These are phyloP conservation scores for Aurelia aurita complex sp. Pacific DNA, from an alignment of 30 jellyfish, hydroid and myxozoan genomes.

Conservation along the genomic window DNA sequence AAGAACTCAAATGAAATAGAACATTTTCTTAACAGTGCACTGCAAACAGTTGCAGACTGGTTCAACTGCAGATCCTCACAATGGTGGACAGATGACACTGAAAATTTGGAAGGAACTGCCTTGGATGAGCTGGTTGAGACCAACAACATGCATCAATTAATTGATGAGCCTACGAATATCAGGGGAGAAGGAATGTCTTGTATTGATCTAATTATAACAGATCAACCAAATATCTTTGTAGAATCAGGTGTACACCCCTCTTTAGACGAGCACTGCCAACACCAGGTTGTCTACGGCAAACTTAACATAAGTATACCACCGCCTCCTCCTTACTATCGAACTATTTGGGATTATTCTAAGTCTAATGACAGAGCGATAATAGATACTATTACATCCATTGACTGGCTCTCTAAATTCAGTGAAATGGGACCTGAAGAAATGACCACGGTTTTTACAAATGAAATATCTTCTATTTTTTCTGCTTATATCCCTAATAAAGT, in stretches of 20 bases:
- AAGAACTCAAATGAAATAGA: too few species aligned
- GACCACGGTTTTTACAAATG: too few species aligned
- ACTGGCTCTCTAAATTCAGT: constrained; percentile 32
- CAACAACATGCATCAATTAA: constrained; percentile 21
- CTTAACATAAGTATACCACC: constrained; percentile 16
- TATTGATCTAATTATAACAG: constrained; percentile 27
- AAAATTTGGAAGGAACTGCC: neutral
- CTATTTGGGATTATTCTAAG: constrained; percentile 28
- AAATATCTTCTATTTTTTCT: too few species aligned
- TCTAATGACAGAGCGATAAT: constrained; percentile 5
- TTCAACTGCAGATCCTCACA: too few species aligned
- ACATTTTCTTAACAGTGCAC: too few species aligned
- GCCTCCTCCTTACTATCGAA: constrained; percentile 36
- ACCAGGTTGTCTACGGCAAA: constrained; percentile 38
- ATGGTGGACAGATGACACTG: too few species aligned
- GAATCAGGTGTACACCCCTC: constrained; percentile 44
- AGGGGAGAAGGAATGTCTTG: constrained; percentile 31
- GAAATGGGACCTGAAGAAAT: too few species aligned
- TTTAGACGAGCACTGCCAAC: constrained; percentile 36
- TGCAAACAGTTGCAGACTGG: too few species aligned
- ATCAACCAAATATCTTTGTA: constrained; percentile 33
- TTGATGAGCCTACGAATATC: constrained; percentile 36
- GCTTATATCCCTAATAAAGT: too few species aligned
- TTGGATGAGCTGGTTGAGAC: constrained; percentile 36
- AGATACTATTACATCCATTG: constrained; percentile 11